phyloP scores from a whole-genome alignment of 2,888 invertebrate genomes.

The Cataglyphis livida region DNA sequence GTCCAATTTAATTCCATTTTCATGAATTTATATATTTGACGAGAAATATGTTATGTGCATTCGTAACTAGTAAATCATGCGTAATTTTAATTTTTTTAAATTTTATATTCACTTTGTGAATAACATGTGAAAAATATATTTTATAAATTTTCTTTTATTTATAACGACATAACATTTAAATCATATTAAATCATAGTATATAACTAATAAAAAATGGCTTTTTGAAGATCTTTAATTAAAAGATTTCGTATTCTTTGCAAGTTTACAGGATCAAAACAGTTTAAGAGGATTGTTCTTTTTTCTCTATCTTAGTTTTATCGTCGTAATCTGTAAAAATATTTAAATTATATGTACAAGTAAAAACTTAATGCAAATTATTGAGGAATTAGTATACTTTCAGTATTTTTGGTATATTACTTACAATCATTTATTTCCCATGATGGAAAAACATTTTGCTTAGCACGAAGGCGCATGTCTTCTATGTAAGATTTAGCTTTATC shows the following conservation, averaged over 20 bases:
- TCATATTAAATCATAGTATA: not conserved
- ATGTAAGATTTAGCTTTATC: slow-evolving; percentile 86
- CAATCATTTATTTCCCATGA: not conserved
- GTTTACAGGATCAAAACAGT: not conserved
- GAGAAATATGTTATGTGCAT: not conserved
- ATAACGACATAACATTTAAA: not conserved
- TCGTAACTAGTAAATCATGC: not conserved
- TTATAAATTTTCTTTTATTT: not conserved
- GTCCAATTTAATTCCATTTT: not conserved
- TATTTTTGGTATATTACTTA: slow-evolving; percentile 2
- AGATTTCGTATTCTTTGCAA: not conserved
- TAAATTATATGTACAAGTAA: not conserved
- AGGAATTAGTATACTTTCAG: not conserved
- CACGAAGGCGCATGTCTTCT: slow-evolving; percentile 86
- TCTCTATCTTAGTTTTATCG: not conserved
- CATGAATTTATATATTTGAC: not conserved
- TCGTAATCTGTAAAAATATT: not conserved
- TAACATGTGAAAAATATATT: not conserved
- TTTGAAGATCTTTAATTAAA: not conserved
- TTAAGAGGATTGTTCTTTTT: not conserved
- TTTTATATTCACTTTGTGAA: not conserved
- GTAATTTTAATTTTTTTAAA: not conserved
- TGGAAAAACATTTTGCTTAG: slow-evolving; percentile 82
- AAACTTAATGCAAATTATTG: not conserved
- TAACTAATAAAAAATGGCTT: not conserved